phyloP scores from a whole-genome alignment of 1,140 invertebrate genomes.

The Aphaenogaster rudis region DNA sequence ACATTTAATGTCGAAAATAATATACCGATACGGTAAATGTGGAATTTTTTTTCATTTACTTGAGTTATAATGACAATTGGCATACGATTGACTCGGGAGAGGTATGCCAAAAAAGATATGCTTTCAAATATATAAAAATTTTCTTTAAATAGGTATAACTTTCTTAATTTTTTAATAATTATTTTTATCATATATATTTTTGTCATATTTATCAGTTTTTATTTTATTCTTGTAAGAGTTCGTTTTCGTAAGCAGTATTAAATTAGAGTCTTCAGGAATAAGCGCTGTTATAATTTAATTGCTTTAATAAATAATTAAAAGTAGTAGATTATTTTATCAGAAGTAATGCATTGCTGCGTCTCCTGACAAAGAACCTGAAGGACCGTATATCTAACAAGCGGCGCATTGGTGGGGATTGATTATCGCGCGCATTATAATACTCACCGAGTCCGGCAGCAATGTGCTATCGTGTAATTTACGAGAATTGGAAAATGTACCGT shows the following conservation, averaged over 20 bases:
- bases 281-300: not conserved
- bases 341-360: not conserved
- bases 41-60: not conserved
- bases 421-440: slow-evolving; percentile 53
- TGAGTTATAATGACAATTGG: not conserved
- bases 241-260: not conserved
- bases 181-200: not conserved
- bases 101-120: not conserved
- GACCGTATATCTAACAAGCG: slow-evolving; percentile 27
- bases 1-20: slow-evolving; percentile 1
- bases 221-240: not conserved
- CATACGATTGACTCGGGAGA: not conserved
- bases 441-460: slow-evolving; percentile 25
- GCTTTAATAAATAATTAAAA: slow-evolving; percentile 3
- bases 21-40: not conserved
- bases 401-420: slow-evolving; percentile 16
- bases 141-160: not conserved
- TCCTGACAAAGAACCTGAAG: not conserved
- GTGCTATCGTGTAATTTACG: slow-evolving; percentile 63
- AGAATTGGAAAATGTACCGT: slow-evolving; percentile 66
- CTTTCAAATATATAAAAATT: not conserved
- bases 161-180: not conserved
- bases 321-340: not conserved
- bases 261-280: not conserved
- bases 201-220: slow-evolving; percentile 3